phyloP scores from a whole-genome alignment of 1,140 invertebrate genomes.

The Aphaenogaster rudis region DNA sequence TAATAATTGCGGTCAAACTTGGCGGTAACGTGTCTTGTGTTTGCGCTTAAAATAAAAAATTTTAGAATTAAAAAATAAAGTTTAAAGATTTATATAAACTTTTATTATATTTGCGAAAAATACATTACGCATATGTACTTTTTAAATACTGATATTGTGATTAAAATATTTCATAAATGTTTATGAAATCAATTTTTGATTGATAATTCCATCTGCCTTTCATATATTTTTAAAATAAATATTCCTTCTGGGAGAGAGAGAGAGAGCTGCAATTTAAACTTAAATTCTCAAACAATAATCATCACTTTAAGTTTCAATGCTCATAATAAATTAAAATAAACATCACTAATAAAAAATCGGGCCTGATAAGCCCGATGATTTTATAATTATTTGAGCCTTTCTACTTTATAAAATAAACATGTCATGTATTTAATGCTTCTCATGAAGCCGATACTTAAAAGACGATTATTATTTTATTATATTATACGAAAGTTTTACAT shows the following conservation, averaged over 20 bases:
- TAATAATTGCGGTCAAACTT: neutral
- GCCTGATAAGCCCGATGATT: too few species aligned
- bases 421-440: neutral
- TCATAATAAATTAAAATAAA: neutral
- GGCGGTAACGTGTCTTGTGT: neutral
- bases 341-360: neutral
- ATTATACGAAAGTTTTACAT: neutral
- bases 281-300: neutral
- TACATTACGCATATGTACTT: neutral
- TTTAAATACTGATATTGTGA: neutral
- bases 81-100: neutral
- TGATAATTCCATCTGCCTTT: neutral
- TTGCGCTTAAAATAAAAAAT: neutral
- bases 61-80: neutral
- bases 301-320: constrained; percentile 4
- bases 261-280: neutral
- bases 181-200: neutral
- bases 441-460: neutral
- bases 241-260: neutral
- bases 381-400: too few species aligned
- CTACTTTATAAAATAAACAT: neutral
- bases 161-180: constrained; percentile 1
- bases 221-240: constrained; percentile 5
- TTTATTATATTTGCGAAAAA: neutral
- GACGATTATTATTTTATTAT: neutral